A percentile compares a stretch with the other conserved stretches of the same genome.
Conservation (phyloP, 2,797 vertebrate species). For the Chelmon rostratus region DNA sequence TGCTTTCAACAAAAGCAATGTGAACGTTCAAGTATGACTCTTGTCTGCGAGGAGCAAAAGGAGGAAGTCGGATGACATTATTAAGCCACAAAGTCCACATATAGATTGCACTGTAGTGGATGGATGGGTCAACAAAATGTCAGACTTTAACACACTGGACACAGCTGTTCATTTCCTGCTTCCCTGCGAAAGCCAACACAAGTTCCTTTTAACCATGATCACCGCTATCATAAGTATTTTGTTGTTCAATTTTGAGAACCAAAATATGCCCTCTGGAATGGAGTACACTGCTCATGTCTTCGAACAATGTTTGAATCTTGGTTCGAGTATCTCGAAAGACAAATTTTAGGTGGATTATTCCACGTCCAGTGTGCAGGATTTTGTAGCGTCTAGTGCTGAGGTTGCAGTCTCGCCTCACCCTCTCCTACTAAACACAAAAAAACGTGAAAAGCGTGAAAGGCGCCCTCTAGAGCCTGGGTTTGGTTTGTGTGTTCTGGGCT, state of each 20-base stretch:
- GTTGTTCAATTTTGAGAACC: too few species aligned
- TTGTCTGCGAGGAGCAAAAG: not conserved
- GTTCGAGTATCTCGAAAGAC: not conserved
- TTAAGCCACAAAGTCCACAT: not conserved
- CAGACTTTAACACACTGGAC: not conserved
- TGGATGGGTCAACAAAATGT: not conserved
- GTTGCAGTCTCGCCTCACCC: too few species aligned
- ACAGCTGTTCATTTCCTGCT: not conserved
- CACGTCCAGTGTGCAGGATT: too few species aligned
- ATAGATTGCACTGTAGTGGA: not conserved
- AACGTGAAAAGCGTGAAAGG: too few species aligned
- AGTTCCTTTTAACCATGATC: not conserved
- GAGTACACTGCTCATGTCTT: not conserved
- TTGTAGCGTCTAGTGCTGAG: too few species aligned
- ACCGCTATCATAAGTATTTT: not conserved
- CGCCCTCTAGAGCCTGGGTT: too few species aligned
- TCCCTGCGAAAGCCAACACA: not conserved
- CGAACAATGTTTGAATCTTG: too few species aligned
- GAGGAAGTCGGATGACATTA: not conserved
- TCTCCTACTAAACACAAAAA: too few species aligned
- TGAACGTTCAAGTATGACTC: not conserved
- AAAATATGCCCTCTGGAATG: not conserved
- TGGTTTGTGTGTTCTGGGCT: too few species aligned
- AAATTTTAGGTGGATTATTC: not conserved
- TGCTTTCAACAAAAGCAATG: not conserved